Conservation (phyloP, 2,797 vertebrate species). For the Anguilla pacifica region DNA sequence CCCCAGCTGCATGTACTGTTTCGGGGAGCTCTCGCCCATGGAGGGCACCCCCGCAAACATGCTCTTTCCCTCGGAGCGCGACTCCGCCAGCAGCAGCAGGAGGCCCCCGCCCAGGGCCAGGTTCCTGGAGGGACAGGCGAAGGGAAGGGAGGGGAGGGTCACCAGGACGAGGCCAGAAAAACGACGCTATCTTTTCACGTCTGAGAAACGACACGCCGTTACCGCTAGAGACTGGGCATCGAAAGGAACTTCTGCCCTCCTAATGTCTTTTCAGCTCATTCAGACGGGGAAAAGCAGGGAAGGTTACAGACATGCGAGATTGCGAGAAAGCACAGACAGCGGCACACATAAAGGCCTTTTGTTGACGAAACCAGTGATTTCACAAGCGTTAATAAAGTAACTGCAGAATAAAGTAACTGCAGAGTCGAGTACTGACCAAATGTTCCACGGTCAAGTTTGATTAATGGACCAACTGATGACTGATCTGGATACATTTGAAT, state of each 20-base stretch:
- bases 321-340: too few species aligned
- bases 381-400: background rate
- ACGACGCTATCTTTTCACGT: background rate
- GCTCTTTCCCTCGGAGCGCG: constrained; percentile 95
- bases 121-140: constrained; percentile 73
- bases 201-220: background rate
- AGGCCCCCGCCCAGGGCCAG: constrained; percentile 94
- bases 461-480: background rate
- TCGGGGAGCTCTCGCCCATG: constrained; percentile 86
- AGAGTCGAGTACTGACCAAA: background rate
- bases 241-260: background rate
- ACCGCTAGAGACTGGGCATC: background rate
- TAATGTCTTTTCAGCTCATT: too few species aligned
- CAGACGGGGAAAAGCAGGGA: too few species aligned
- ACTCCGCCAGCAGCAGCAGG: constrained; percentile 91
- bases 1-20: constrained; percentile 94
- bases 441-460: background rate
- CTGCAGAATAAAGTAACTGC: background rate
- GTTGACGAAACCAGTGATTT: background rate
- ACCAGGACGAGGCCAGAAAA: background rate
- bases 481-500: background rate
- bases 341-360: background rate
- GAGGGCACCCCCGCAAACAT: constrained; percentile 95
- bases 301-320: too few species aligned
- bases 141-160: background rate